These are phyloP conservation scores for Noctua janthe DNA, from an alignment of 2,888 invertebrate species.

Conservation along the genomic window DNA sequence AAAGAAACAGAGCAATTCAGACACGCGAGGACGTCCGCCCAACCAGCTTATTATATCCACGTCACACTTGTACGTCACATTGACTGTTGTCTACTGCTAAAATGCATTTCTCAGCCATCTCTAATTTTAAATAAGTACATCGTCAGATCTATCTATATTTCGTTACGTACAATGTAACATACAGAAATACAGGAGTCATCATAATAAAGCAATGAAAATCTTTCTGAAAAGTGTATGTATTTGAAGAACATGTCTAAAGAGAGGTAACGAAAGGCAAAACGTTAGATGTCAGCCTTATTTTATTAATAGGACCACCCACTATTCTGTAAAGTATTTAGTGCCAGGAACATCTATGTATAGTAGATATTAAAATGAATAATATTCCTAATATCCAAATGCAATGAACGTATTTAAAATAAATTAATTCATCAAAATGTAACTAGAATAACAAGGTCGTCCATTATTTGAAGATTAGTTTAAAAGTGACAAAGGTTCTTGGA, in stretches of 20 bases:
- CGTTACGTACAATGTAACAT: background rate
- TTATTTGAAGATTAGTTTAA: background rate
- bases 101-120: background rate
- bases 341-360: background rate
- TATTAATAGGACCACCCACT: constrained; percentile 22
- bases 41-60: background rate
- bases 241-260: constrained; percentile 9
- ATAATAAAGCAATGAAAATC: background rate
- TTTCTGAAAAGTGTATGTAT: constrained; percentile 15
- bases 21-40: background rate
- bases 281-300: constrained; percentile 44
- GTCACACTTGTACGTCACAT: background rate
- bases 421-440: background rate
- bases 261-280: constrained; percentile 14
- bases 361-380: background rate
- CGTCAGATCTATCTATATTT: background rate
- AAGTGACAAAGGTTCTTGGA: background rate
- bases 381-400: background rate
- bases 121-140: background rate
- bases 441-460: background rate
- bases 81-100: background rate
- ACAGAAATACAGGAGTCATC: background rate
- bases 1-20: background rate
- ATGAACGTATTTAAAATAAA: background rate
- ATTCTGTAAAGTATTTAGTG: constrained; percentile 5